Evolutionary conservation across 2,888 invertebrate genomes (phyloP), one percentile per base, ranked within the genome.

Genomic region (Apamea crenata): DNA sequence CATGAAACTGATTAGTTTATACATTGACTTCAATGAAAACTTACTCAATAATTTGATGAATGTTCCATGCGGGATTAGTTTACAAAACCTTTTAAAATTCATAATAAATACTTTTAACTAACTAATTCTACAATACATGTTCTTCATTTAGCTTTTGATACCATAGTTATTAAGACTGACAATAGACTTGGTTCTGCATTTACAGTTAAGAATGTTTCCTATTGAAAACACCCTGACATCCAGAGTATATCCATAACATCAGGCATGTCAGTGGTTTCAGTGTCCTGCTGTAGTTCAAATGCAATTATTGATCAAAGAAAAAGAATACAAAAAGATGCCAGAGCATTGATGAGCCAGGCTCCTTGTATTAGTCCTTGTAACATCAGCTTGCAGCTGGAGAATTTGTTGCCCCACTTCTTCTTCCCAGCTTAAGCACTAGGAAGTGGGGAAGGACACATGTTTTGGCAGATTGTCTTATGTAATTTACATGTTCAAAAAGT

Each of bases 21-120:
- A 59, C 65, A 59, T 59, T 53, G 56, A 83, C n/a, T 73, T 59
- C 2, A 73, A 53, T 71, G 36, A 67, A 83, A 36, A 81, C 84
- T 81, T 78, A 84, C 81, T 81, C 63, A 83, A 68, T 36, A 66
- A 16, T 78, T 63, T 50, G 82, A 70, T 44, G 84, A 29, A 53
- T 68, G 68, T 80, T 84, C 50, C 71, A 68, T 16, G 12, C 67
- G 50, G 70, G 63, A 72, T 84, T 82, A 56, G n/a, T 65, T 68
- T 56, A 68, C 72, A 40, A 50, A 53, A 56, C 21, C 61, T 63
- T 78, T 77, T 50, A 25, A 53, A 68, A 69, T 14, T 71, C 56
- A 36, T 72, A 65, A 18, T 53, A 32, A 65, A 18, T 53, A 32
- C 40, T 25, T 44, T 63, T 53, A 32, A 32, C 68, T 61, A 50